Percentiles rank a stretch among this genome's conserved stretches.
Conservation (phyloP, 1,140 invertebrate species). For the Araneus ventricosus region DNA sequence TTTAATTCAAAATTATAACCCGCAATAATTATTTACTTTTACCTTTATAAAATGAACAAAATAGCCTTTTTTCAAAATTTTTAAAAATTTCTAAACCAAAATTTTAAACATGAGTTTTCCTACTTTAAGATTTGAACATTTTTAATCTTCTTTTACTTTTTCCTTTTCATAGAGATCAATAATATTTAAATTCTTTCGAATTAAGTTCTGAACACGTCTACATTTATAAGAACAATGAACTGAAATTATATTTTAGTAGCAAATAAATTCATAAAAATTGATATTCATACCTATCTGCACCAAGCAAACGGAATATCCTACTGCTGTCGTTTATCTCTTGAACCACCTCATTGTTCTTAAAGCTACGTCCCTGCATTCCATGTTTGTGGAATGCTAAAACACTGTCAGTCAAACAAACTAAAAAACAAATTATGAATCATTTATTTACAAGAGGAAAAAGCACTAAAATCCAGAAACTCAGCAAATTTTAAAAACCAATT, state of each 20-base stretch:
- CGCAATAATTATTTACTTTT: too few species aligned
- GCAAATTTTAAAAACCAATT: not conserved
- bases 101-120: too few species aligned
- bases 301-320: slow-evolving; percentile 92
- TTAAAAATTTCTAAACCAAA: too few species aligned
- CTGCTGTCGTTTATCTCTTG: slow-evolving; percentile 97
- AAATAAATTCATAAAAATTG: slow-evolving; percentile 16
- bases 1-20: too few species aligned
- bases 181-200: too few species aligned
- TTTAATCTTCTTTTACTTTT: too few species aligned
- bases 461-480: not conserved
- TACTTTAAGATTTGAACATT: too few species aligned
- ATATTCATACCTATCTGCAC: slow-evolving; percentile 92
- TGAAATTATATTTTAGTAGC: not conserved
- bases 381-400: slow-evolving; percentile 98
- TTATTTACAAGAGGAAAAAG: not conserved
- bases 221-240: too few species aligned
- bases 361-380: slow-evolving; percentile 95
- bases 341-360: slow-evolving; percentile 96
- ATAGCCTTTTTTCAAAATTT: too few species aligned
- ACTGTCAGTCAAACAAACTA: slow-evolving; percentile 97
- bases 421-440: slow-evolving; percentile 77
- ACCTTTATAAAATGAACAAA: too few species aligned
- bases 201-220: not conserved
- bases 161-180: too few species aligned